Base-by-base conservation (phyloP, 2,797 vertebrate genomes). In the Syngnathus acus region DNA sequence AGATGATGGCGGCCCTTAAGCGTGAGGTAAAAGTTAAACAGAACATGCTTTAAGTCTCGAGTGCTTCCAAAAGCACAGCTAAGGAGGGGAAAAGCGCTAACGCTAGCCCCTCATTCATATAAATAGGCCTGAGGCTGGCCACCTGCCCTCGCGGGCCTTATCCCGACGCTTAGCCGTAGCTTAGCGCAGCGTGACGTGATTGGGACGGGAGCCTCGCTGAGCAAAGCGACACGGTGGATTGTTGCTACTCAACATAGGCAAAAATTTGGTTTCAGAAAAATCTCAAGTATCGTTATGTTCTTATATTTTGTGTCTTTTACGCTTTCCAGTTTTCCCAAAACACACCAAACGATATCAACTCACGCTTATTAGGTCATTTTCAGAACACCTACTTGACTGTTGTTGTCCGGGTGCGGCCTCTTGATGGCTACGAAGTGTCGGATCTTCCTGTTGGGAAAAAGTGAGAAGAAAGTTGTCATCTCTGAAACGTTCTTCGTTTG, bases 401-500 rank as follows among this genome's bases (percentile, higher is more conserved):
- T 94, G 89, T 92, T 95, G 87, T 97, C 95, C 58, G 85, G 83
- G 65, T 93, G 92, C 78, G 94, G 90, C 79, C 92, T 94, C 90
- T 96, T 98, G 87, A 98, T 92, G 72, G 96, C 94, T 62, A 98
- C 96, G 78, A 96, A 94, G 85, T 98, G 96, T 76, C 94, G 91
- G 72, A 98, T 95, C 89, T 98, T 96, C 88, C 96, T 98, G 89
- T 73, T 70, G 87, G 86, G 7, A 63, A 45, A 63, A 42, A 38
- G 19, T 21, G 72, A 7, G 74, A 0, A 58, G 48, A 6, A 68
- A 43, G 9, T 17, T 2, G 59, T 84, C 32, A 73, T 38, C 16
- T 19, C 32, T 6, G 55, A 58, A 38, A 58, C 16, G 32, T 55
- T 13, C 13, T 11, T 9, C 37, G 19, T 47, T 47, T 5, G 21